Evolutionary conservation across 2,113 vertebrate genomes (phyloP), one percentile per base, ranked within the genome.

Genomic region (Myxocyprinus asiaticus): DNA sequence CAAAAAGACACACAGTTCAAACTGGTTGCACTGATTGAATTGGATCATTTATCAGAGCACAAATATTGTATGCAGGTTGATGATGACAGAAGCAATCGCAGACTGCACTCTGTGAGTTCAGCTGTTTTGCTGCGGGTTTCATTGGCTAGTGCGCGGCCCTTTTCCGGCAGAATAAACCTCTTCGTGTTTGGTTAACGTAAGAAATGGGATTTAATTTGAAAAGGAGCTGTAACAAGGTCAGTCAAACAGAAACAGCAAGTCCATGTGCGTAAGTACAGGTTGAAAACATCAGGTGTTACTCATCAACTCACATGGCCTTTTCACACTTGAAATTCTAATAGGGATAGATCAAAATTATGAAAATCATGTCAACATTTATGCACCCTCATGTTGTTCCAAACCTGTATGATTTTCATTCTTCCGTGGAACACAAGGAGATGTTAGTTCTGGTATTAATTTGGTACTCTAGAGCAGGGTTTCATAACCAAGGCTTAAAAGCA

Each of bases 41-140:
- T 83, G 79, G 76, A 78, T 74, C 79, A 85, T 85, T 83, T 83
- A 77, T 85, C 79, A 85, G 70, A 76, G 62, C 79, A 62, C 62
- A 83, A 72, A 68, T 74, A 77, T 58, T 59, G 73, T 62, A 42
- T 77, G 48, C 56, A 65, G 74, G 67, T 55, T 69, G 67, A 66
- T 62, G 71, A 65, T 67, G 76, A 74, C 80, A 77, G 83, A 80
- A 78, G 70, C 64, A 64, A 80, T 47, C 43, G 62, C 70, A 67
- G 53, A 48, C 78, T 65, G 71, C 55, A 47, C 66, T 55, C 33
- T 81, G 69, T 73, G 62, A 56, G 78, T 80, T 80, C 69, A 56
- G 61, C 78, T 56, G 44, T 69, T 73, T 65, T 17, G 64, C 47
- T 51, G 56, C 67, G 17, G 73, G 72, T 67, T 66, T 73, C 64